These are phyloP conservation scores for Phodopus roborovskii DNA, from an alignment of 2,113 vertebrate species.

Conservation along the genomic window DNA sequence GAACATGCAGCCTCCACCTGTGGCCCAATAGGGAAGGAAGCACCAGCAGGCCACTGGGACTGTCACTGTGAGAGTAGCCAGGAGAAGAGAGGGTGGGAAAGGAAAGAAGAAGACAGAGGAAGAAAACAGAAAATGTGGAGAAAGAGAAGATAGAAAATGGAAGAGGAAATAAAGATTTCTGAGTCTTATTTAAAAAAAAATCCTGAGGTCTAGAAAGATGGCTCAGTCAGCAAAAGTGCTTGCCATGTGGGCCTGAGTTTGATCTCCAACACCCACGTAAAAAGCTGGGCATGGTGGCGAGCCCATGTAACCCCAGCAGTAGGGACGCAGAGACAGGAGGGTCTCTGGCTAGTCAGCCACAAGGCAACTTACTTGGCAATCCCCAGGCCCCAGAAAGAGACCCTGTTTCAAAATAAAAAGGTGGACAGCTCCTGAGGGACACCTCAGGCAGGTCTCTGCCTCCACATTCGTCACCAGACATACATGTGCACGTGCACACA, in stretches of 20 bases:
- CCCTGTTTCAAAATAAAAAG: neutral
- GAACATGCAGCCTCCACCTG: neutral
- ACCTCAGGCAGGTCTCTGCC: neutral
- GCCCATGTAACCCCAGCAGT: neutral
- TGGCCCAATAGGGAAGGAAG: neutral
- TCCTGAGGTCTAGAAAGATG: neutral
- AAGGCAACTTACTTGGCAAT: neutral
- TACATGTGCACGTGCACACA: neutral
- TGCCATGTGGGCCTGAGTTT: neutral
- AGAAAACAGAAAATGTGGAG: neutral
- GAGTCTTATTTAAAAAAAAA: neutral
- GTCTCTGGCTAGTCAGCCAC: neutral
- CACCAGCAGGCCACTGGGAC: neutral
- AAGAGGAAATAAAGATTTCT: neutral
- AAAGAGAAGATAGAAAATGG: fast-evolving
- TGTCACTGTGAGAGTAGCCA: fast-evolving
- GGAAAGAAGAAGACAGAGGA: neutral
- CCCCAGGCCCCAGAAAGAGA: neutral
- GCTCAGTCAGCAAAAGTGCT: neutral
- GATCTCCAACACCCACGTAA: no score
- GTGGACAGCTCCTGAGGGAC: no score
- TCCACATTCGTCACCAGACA: no score
- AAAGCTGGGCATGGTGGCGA: neutral
- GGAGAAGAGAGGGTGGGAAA: neutral
- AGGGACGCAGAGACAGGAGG: neutral